A percentile compares a stretch with the other conserved stretches of the same genome.
Conservation (phyloP, 1,140 invertebrate genomes). For the Microplitis mediator region DNA sequence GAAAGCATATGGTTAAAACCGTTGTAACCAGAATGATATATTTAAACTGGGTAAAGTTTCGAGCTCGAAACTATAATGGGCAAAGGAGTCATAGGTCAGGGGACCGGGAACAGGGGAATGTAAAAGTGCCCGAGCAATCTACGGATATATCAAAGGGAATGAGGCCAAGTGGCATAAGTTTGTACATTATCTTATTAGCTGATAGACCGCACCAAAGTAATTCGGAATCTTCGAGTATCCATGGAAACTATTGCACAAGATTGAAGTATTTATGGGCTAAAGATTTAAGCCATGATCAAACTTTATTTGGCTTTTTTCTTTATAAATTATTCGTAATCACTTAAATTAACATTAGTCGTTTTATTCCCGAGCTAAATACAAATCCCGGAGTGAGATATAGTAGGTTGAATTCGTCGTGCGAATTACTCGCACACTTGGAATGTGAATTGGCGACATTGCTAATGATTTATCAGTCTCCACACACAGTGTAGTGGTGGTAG, state of each 20-base stretch:
- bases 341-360: too few species aligned
- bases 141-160: conserved; percentile 31
- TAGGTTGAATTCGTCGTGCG: not conserved
- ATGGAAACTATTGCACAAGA: too few species aligned
- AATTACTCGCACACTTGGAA: conserved; percentile 1
- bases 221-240: not conserved
- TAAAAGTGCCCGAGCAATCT: conserved; percentile 8
- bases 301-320: too few species aligned
- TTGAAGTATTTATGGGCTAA: too few species aligned
- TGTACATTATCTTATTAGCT: conserved; percentile 61
- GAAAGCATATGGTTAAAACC: conserved; percentile 58
- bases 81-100: too few species aligned
- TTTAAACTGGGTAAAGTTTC: conserved; percentile 61
- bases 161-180: conserved; percentile 62
- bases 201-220: conserved; percentile 47
- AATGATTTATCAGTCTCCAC: not conserved
- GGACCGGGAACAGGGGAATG: conserved; percentile 25
- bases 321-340: too few species aligned
- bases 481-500: not conserved
- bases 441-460: not conserved
- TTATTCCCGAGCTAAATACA: too few species aligned
- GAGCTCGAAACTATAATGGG: conserved; percentile 32
- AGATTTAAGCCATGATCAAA: too few species aligned
- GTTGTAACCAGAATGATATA: conserved; percentile 57
- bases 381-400: not conserved